Evolutionary conservation across 2,888 invertebrate genomes (phyloP), one percentile per base, ranked within the genome.

Genomic region (Callosobruchus maculatus): DNA sequence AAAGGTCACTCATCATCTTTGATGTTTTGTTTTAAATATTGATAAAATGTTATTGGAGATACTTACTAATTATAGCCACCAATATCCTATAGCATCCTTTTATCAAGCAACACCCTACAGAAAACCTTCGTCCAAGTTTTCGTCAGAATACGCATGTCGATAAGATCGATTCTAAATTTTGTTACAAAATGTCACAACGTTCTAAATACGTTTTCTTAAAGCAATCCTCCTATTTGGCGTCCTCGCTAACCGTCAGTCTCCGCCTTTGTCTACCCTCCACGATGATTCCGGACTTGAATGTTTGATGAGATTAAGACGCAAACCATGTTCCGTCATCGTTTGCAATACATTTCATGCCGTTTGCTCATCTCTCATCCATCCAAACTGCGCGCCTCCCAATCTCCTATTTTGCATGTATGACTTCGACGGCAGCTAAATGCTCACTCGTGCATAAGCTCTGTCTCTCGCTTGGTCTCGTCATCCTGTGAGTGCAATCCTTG

Each of bases 231-330:
- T 49, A 49, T 49, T 49, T 13, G 4, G 30, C 1, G 49, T 49
- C 49, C 18, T 49, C 4, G 49, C 13, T 18, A 49, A 5, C 49
- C 13, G 5, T 49, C 49, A 49, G 18, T 18, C 49, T 49, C 49
- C 49, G 49, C 49, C 49, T 49, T 13, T 49, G 49, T 18, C 49
- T 49, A 49, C 49, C 49, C 49, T 49, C 49, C 49, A 49, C 18
- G 49, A 49, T 13, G 4, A 18, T 13, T 49, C 49, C 49, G 49
- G 49, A 49, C 9, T 9, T 81, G 78, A 86, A 86, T 86, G 83
- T 86, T 86, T 86, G 84, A 86, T 86, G 85, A 86, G 85, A 86
- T 86, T 86, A 86, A 86, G 86, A 86, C 85, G 84, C 84, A 85
- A 86, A 85, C 84, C 86, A 83, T 86, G 86, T 86, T 85, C 84